Base-by-base conservation (phyloP, 2,797 vertebrate genomes). In the Cuniculus paca region DNA sequence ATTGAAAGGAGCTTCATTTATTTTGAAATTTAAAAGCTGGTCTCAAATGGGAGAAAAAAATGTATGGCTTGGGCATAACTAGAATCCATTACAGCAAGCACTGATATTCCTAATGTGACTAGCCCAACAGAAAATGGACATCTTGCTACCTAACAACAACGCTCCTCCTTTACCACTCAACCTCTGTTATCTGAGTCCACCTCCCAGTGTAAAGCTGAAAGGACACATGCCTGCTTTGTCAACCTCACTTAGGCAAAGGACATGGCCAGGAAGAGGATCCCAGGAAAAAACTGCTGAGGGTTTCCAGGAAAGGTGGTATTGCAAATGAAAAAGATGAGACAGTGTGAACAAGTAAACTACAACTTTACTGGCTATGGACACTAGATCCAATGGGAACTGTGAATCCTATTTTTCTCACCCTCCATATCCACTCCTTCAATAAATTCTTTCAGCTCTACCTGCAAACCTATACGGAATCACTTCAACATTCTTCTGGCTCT, bases 21-120 rank as follows among this genome's bases (percentile, higher is more conserved):
- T 89, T 91, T 93, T 54, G 93, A 91, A 93, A 82, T 81, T 36
- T 88, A 39, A 94, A 96, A 94, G 91, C 60, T 91, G 34, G 24
- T 75, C 77, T 88, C 42, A 75, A n/a, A 8, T 6, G 31, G 5
- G 54, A 28, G 31, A 65, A 34, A 61, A 81, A 88, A 75, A 91
- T 65, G 63, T 19, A 54, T 5, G 19, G 22, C 36, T 93, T 84
- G 24, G 39, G 63, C 74, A 74, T 48, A 83, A 8, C 60, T n/a
- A 85, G 28, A 80, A 42, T 10, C 68, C n/a, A n/a, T n/a, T 68
- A 26, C 4, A 84, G 68, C 16, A 88, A 80, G 17, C 42, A 26
- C 13, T 85, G 52, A 39, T 48, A 9, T 36, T 68, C 65, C 65
- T 20, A 36, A 36, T n/a, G 26, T 6, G 9, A 48, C 75, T 16